A percentile compares a stretch with the other conserved stretches of the same genome.
Evolutionary conservation across 2,888 invertebrate species (phyloP).

Genomic region (Oasisia sp.): DNA sequence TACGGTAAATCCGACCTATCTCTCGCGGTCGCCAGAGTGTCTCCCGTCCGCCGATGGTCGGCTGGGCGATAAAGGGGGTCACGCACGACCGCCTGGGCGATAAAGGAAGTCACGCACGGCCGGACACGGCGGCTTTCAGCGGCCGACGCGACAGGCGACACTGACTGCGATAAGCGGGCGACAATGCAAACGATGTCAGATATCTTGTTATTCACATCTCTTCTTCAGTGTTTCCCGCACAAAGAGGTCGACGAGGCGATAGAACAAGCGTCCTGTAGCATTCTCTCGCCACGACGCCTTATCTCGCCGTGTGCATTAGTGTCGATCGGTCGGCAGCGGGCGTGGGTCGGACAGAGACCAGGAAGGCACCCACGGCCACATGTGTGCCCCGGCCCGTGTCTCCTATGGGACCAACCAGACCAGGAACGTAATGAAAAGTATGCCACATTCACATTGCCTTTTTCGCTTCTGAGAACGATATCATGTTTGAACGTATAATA

Average conservation of each 20-base stretch:
- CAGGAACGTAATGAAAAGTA: too few species aligned
- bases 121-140: slow-evolving; percentile 8
- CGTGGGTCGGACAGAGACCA: too few species aligned
- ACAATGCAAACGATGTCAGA: slow-evolving; percentile 12
- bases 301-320: background rate
- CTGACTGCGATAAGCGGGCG: background rate
- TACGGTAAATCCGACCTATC: background rate
- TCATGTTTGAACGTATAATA: too few species aligned
- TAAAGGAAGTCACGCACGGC: background rate
- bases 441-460: too few species aligned
- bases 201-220: slow-evolving; percentile 17
- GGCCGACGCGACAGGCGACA: background rate
- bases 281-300: background rate
- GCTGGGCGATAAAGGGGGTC: background rate
- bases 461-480: too few species aligned
- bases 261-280: slow-evolving; percentile 3
- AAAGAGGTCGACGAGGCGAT: background rate
- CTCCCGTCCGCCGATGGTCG: background rate
- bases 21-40: background rate
- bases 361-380: too few species aligned
- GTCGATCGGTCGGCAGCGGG: background rate
- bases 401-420: too few species aligned
- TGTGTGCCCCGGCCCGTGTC: too few species aligned
- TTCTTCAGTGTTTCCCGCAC: background rate
- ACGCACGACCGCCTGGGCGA: background rate